Evolutionary conservation across 2,797 vertebrate genomes (phyloP).

Genomic region (Acanthurus tractus): DNA sequence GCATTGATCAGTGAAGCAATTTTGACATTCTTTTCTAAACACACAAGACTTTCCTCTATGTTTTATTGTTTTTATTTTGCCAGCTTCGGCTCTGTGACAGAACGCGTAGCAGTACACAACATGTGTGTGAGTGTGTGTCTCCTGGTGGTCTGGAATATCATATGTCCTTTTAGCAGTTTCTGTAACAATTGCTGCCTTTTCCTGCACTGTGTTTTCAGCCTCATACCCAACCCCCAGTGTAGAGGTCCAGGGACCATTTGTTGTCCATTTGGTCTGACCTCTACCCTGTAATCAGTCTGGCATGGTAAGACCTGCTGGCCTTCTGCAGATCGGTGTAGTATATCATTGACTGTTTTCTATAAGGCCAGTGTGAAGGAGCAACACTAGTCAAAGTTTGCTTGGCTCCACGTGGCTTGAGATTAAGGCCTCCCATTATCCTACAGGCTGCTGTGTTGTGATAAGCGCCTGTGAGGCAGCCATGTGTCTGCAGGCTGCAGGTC

Average conservation of each 20-base stretch:
- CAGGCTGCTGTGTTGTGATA: conserved; percentile 83
- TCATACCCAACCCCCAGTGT: conserved; percentile 66
- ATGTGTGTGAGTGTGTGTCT: conserved; percentile 43
- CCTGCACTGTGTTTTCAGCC: conserved; percentile 52
- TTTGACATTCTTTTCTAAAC: conserved; percentile 27
- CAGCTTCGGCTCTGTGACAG: conserved; percentile 30
- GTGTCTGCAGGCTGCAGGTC: conserved; percentile 82
- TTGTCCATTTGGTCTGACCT: conserved; percentile 82
- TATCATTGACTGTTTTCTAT: conserved; percentile 78
- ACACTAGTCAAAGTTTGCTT: conserved; percentile 71
- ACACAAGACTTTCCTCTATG: conserved; percentile 6
- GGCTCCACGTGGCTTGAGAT: conserved; percentile 81
- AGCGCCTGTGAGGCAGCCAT: conserved; percentile 79
- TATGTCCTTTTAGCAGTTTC: conserved; percentile 55
- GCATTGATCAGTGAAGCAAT: conserved; percentile 32
- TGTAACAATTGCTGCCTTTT: conserved; percentile 62
- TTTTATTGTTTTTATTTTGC: conserved; percentile 52
- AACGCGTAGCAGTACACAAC: conserved; percentile 19
- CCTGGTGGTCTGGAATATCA: conserved; percentile 57
- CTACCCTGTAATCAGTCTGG: conserved; percentile 81
- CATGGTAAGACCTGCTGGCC: conserved; percentile 78
- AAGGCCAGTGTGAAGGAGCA: conserved; percentile 67
- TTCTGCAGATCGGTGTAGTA: conserved; percentile 74
- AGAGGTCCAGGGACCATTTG: conserved; percentile 75
- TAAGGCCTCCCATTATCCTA: conserved; percentile 78